Evolutionary conservation across 2,113 vertebrate genomes (phyloP).

Genomic region (Pelecanus crispus): DNA sequence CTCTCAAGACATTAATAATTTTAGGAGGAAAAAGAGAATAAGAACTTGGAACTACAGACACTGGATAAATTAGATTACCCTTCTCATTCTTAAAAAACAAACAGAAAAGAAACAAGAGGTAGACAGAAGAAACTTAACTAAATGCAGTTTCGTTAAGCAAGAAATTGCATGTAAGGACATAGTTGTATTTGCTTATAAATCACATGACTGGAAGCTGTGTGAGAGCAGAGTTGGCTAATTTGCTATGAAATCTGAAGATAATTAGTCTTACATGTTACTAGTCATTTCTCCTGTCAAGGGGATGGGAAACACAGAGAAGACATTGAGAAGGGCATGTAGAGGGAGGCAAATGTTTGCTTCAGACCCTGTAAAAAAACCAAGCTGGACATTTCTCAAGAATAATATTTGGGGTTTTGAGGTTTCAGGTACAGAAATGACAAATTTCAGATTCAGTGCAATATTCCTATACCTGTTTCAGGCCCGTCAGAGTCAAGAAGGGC

Average conservation of each 20-base stretch:
- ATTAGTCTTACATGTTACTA: neutral
- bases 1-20: neutral
- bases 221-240: neutral
- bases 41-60: neutral
- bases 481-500: neutral
- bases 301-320: neutral
- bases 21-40: neutral
- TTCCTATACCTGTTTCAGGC: neutral
- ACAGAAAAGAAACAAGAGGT: neutral
- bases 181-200: neutral
- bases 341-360: neutral
- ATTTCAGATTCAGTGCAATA: neutral
- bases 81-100: neutral
- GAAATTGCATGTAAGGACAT: neutral
- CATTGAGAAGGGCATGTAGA: accelerated
- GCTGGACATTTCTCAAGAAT: neutral
- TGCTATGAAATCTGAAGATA: neutral
- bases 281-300: neutral
- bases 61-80: neutral
- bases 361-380: neutral
- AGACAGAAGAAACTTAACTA: neutral
- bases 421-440: neutral
- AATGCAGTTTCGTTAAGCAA: neutral
- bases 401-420: accelerated
- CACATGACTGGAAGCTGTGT: neutral